A percentile compares a stretch with the other conserved stretches of the same genome.
phyloP scores from a whole-genome alignment of 1,140 invertebrate genomes.

The Zeugodacus cucurbitae region DNA sequence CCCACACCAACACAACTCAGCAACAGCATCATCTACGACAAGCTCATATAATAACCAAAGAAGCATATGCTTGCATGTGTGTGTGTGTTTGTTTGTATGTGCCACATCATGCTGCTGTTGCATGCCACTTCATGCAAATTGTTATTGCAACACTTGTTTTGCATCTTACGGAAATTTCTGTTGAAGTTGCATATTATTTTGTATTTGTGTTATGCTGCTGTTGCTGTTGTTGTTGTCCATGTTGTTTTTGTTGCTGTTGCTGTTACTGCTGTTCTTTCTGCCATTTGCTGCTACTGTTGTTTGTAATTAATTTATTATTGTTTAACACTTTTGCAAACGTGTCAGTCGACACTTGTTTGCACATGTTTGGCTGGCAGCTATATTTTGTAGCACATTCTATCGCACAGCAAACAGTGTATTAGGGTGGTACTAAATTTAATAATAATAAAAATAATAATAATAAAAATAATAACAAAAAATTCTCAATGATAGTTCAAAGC shows the following conservation, averaged over 20 bases:
- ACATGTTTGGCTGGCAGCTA: conserved; percentile 19
- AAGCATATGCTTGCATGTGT: background rate
- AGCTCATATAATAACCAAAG: conserved; percentile 38
- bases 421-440: background rate
- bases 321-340: conserved; percentile 59
- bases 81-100: conserved; percentile 19
- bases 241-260: background rate
- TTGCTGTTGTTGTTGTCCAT: background rate
- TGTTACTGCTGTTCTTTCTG: background rate
- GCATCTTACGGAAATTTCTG: conserved; percentile 3
- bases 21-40: background rate
- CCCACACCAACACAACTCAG: conserved; percentile 56
- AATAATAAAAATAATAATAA: no score
- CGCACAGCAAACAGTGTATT: no score
- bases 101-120: background rate
- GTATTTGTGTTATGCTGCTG: background rate
- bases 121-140: background rate
- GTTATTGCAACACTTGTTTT: background rate
- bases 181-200: conserved; percentile 4
- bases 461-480: no score
- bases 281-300: conserved; percentile 45
- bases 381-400: background rate
- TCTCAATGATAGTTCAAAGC: no score
- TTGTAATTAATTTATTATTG: conserved; percentile 66
- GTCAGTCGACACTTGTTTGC: conserved; percentile 19